Conservation (phyloP, 2,797 vertebrate genomes). For the Ctenosaura bakeri region DNA sequence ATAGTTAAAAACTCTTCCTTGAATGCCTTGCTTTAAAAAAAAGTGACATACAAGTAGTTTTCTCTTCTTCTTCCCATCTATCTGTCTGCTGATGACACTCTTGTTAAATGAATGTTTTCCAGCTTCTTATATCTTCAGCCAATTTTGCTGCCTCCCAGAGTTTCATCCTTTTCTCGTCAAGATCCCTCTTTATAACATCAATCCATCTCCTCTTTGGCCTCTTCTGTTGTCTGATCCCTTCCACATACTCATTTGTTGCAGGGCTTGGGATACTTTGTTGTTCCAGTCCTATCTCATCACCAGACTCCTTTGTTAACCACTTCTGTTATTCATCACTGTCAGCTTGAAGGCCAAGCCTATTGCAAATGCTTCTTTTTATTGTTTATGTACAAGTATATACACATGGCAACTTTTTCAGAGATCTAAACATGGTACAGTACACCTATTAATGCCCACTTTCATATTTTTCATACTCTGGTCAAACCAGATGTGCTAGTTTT, state of each 20-base stretch:
- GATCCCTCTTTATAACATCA: background rate
- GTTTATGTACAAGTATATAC: background rate
- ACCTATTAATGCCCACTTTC: background rate
- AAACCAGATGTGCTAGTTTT: background rate
- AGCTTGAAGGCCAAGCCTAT: background rate
- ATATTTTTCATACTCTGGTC: background rate
- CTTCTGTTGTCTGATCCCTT: background rate
- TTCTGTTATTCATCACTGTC: background rate
- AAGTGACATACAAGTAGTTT: background rate
- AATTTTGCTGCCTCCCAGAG: slow-evolving; percentile 18
- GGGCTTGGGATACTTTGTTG: background rate
- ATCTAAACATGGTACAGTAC: background rate
- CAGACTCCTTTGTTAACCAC: background rate
- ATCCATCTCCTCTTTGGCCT: background rate
- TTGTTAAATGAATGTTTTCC: slow-evolving; percentile 12
- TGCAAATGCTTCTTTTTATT: background rate
- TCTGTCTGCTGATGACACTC: background rate
- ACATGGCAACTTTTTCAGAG: background rate
- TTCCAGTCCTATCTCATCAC: background rate
- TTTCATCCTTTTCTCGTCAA: background rate
- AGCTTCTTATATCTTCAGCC: slow-evolving; percentile 10
- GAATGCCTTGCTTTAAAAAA: background rate
- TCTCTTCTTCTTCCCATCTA: background rate
- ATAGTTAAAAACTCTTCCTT: background rate
- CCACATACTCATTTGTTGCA: background rate